Evolutionary conservation across 2,113 vertebrate species (phyloP).

Genomic region (Nymphicus hollandicus): DNA sequence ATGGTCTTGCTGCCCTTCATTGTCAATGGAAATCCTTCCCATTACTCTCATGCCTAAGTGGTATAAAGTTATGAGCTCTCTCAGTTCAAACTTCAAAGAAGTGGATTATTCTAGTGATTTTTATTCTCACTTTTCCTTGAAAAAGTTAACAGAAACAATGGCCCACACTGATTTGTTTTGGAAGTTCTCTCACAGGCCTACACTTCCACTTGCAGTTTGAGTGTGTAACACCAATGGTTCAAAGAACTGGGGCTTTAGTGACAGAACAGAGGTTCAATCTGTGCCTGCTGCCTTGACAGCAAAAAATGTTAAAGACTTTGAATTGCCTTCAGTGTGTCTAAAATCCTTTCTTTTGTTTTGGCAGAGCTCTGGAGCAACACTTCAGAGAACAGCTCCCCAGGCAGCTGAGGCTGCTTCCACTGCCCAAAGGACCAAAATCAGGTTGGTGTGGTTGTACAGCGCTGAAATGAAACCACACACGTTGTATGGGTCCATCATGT

Average conservation of each 20-base stretch:
- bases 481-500: neutral
- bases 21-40: too few species aligned
- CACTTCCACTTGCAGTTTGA: neutral
- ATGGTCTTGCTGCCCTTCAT: neutral
- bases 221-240: neutral
- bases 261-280: neutral
- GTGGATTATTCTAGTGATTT: neutral
- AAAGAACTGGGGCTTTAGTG: neutral
- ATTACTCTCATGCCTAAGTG: too few species aligned
- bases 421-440: neutral
- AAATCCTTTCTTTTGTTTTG: neutral
- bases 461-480: neutral
- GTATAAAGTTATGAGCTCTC: neutral
- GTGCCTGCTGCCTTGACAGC: neutral
- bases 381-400: neutral
- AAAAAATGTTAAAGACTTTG: neutral
- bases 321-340: neutral
- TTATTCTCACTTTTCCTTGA: neutral
- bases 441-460: neutral
- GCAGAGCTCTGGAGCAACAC: neutral
- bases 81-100: neutral
- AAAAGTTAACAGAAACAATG: neutral
- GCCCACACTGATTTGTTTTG: neutral
- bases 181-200: neutral
- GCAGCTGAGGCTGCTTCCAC: neutral